phyloP scores from a whole-genome alignment of 2,888 invertebrate genomes.

The Amiota minor region DNA sequence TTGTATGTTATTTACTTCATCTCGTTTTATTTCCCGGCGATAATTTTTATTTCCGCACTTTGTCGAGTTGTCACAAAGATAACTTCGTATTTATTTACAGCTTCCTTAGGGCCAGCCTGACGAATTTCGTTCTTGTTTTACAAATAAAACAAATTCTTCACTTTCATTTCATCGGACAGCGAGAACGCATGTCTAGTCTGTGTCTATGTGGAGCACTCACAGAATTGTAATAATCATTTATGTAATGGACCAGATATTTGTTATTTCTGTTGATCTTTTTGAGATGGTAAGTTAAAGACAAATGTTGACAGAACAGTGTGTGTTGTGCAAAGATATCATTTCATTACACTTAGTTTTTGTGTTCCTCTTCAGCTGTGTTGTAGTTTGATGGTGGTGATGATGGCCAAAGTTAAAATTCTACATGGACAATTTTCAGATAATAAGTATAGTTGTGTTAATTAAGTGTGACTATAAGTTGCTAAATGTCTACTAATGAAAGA shows the following conservation, averaged over 20 bases:
- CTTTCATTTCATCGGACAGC: conserved; percentile 59
- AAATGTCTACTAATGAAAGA: no score
- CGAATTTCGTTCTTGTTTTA: conserved; percentile 36
- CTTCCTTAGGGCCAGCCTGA: conserved; percentile 6
- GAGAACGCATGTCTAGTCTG: conserved; percentile 16
- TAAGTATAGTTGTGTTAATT: conserved; percentile 68
- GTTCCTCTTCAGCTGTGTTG: neutral
- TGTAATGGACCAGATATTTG: conserved; percentile 67
- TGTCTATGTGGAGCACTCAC: conserved; percentile 9
- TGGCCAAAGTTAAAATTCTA: conserved; percentile 71
- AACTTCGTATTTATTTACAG: conserved; percentile 39
- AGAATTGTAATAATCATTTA: conserved; percentile 68
- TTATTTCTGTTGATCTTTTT: conserved; percentile 68
- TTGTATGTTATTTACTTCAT: neutral
- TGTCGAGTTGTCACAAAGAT: conserved; percentile 33
- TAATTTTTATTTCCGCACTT: conserved; percentile 59
- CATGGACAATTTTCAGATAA: conserved; percentile 64
- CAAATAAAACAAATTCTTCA: conserved; percentile 62
- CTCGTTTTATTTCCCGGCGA: conserved; percentile 44
- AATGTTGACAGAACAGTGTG: no score
- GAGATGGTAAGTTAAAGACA: no score
- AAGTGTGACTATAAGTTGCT: conserved; percentile 42
- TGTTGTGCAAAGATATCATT: no score
- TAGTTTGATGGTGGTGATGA: conserved; percentile 44
- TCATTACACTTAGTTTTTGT: neutral